Percentiles rank a stretch among this genome's conserved stretches.
Conservation (phyloP, 2,888 invertebrate genomes). For the Lumbricus terrestris region DNA sequence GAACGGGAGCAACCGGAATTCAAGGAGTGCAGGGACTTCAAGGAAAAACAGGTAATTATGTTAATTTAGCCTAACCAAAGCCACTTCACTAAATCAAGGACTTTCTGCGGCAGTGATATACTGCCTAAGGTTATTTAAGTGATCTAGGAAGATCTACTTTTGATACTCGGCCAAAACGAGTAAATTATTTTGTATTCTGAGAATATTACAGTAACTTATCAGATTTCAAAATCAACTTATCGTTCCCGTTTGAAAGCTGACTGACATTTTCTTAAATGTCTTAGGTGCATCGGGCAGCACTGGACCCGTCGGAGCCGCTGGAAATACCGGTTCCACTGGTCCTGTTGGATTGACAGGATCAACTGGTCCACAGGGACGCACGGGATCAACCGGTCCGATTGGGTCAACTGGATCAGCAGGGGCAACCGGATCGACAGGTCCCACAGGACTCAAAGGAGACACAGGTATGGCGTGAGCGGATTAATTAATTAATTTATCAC, state of each 20-base stretch:
- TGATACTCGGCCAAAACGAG: too few relatives aligned
- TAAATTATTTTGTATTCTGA: too few relatives aligned
- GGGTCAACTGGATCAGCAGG: not conserved
- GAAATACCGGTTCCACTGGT: slow-evolving; percentile 16
- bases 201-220: too few relatives aligned
- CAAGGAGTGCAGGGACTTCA: not conserved
- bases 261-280: not conserved
- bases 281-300: not conserved
- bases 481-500: not conserved
- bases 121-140: too few relatives aligned
- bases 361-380: slow-evolving; percentile 18
- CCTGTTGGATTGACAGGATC: slow-evolving; percentile 15
- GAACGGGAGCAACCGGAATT: slow-evolving; percentile 7
- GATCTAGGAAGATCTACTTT: too few relatives aligned
- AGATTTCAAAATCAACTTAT: too few relatives aligned
- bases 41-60: not conserved
- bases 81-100: not conserved
- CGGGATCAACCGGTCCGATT: not conserved
- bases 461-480: not conserved
- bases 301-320: slow-evolving; percentile 21
- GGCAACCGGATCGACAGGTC: slow-evolving; percentile 18
- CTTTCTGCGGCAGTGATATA: too few relatives aligned
- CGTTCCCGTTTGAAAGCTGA: not conserved
- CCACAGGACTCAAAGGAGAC: not conserved
- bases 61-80: not conserved